Conservation (phyloP, 1,140 invertebrate genomes). For the Tenebrio molitor region DNA sequence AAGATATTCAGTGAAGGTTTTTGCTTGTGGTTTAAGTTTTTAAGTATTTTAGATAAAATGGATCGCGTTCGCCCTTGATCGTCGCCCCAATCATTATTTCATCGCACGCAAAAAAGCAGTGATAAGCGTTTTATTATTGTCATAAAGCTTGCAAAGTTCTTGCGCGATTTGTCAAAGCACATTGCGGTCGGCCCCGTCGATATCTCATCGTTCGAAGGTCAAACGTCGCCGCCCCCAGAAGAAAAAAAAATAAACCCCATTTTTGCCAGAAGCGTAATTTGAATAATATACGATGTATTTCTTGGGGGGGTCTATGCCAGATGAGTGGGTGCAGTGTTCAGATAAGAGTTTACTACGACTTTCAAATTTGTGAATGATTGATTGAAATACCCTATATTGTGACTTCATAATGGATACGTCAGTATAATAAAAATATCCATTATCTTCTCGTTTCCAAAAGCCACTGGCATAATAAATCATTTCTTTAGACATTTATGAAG, state of each 20-base stretch:
- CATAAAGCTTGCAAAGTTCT: conserved; percentile 29
- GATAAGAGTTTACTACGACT: conserved; percentile 46
- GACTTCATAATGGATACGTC: conserved; percentile 61
- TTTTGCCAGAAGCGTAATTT: conserved; percentile 12
- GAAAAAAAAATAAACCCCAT: not conserved
- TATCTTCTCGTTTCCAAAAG: conserved; percentile 60
- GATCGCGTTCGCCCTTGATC: not conserved
- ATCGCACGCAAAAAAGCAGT: not conserved
- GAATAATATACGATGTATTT: conserved; percentile 35
- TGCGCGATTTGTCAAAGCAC: conserved; percentile 32
- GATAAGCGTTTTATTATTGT: conserved; percentile 34
- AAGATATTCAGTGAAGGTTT: too few species aligned
- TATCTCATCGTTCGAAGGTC: conserved; percentile 17
- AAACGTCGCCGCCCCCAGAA: not conserved
- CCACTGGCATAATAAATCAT: conserved; percentile 59
- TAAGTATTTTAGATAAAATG: not conserved
- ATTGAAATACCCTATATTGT: conserved; percentile 51
- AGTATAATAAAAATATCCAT: conserved; percentile 61
- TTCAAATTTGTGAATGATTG: conserved; percentile 51
- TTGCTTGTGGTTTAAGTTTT: not conserved
- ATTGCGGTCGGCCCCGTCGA: conserved; percentile 16
- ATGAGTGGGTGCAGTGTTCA: conserved; percentile 45
- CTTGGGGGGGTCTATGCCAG: conserved; percentile 3
- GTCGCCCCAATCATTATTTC: not conserved
- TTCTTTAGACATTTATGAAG: conserved; percentile 61